Evolutionary conservation across 2,113 vertebrate species (phyloP).

Genomic region (Sakesphorus luctuosus): DNA sequence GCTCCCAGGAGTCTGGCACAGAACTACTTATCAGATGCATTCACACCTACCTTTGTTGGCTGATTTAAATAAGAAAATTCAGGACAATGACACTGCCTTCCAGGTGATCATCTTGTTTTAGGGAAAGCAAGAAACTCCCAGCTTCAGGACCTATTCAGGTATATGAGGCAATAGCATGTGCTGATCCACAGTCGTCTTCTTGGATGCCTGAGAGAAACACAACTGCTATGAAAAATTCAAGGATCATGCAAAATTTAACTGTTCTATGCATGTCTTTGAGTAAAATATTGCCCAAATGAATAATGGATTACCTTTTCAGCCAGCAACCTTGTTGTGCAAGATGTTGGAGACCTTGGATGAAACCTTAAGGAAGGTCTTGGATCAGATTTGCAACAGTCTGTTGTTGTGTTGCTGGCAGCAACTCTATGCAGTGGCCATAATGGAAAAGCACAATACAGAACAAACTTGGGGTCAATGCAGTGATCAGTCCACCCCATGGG

Average conservation of each 20-base stretch:
- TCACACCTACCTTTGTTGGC: neutral
- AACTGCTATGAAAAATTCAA: neutral
- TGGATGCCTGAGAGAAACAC: neutral
- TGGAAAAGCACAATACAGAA: neutral
- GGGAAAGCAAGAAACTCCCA: neutral
- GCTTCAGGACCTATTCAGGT: neutral
- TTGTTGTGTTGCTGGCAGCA: neutral
- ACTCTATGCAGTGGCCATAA: too few relatives aligned
- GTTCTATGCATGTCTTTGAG: neutral
- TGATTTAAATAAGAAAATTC: neutral
- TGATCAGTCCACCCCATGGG: neutral
- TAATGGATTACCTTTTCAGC: neutral
- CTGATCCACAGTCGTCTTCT: rapidly evolving
- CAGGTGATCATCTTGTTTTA: neutral
- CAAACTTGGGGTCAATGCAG: neutral
- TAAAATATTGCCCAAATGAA: neutral
- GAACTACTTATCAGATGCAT: neutral
- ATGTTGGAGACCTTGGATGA: neutral
- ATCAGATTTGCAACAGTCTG: neutral
- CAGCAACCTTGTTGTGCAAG: neutral
- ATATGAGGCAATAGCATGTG: rapidly evolving
- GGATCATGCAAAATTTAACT: neutral
- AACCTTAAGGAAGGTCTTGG: neutral
- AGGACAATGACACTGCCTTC: neutral
- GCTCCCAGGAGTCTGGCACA: neutral